A percentile compares a stretch with the other conserved stretches of the same genome.
Evolutionary conservation across 2,797 vertebrate genomes (phyloP).

Genomic region (Hypotaenidia okinawae): DNA sequence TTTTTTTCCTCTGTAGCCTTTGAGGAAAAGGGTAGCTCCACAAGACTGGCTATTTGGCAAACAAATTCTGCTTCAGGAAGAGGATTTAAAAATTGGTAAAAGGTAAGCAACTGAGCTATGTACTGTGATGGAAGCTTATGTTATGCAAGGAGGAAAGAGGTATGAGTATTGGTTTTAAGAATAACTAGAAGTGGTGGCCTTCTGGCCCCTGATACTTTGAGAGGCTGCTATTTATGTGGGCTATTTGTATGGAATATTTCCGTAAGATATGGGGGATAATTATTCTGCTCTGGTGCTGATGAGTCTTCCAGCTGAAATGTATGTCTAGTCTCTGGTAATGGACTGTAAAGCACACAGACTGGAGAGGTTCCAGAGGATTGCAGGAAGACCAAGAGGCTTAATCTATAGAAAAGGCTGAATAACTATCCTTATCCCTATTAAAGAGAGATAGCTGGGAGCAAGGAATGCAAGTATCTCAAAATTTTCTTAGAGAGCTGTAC

Average conservation of each 20-base stretch:
- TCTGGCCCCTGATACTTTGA: not conserved
- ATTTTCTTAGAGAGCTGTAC: not conserved
- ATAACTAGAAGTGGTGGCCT: not conserved
- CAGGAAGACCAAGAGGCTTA: not conserved
- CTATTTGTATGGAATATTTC: not conserved
- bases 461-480: not conserved
- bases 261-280: not conserved
- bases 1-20: not conserved
- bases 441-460: not conserved
- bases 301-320: conserved; percentile 17
- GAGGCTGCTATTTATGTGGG: not conserved
- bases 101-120: not conserved
- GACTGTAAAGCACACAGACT: not conserved
- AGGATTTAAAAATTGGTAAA: not conserved
- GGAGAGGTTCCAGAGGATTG: not conserved
- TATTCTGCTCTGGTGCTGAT: conserved; percentile 1
- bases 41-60: not conserved
- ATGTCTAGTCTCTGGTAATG: not conserved
- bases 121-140: not conserved
- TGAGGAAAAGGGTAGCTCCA: not conserved
- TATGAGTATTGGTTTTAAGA: not conserved
- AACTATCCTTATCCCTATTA: not conserved
- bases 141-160: not conserved
- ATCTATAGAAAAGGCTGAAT: not conserved
- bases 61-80: not conserved